Base-by-base conservation (phyloP, 2,797 vertebrate species). In the Columba guinea region DNA sequence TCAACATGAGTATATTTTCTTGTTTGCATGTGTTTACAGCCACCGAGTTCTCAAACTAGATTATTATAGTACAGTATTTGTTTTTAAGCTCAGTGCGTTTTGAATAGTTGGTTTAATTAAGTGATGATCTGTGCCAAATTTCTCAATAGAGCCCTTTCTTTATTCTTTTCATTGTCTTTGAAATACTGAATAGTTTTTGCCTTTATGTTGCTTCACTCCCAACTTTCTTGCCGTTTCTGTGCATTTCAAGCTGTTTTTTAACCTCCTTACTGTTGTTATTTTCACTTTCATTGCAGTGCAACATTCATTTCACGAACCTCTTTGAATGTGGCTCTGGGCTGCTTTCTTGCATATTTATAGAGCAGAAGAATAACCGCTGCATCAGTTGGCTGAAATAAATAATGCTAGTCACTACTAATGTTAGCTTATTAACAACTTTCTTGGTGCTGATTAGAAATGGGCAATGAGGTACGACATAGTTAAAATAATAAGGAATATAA, bases 1-100 rank as follows among this genome's bases (percentile, higher is more conserved):
- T 59, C 63, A 27, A 44, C 51, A 78, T 62, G 55, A 84, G 85
- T 93, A 53, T 91, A 73, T 84, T 84, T 94, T 91, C 46, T 87
- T 89, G 46, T 41, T 89, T 95, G 83, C 55, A 30, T 64, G 64
- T 27, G 24, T 92, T 87, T 58, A 27, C 80, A 76, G 69, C 44
- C 55, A 83, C 55, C 71, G 53, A 68, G 64, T 91, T 64, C 68
- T 84, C 68, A 52, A 41, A 24, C 44, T 62, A 26, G 49, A 19
- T 78, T 67, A 13, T 82, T 92, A 69, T 14, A 75, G 46, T 30
- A 30, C 39, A 56, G 39, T 13, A 15, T 62, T 81, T 65, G 55
- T n/a, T 46, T 84, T 94, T 91, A 27, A 91, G 44, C 37, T 94
- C 12, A 6, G 24, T 84, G 77, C 4, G 2, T 88, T 81, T 62